Evolutionary conservation across 1,140 invertebrate genomes (phyloP), one percentile per base, ranked within the genome.

Genomic region (Brachionus asplanchnoidis): DNA sequence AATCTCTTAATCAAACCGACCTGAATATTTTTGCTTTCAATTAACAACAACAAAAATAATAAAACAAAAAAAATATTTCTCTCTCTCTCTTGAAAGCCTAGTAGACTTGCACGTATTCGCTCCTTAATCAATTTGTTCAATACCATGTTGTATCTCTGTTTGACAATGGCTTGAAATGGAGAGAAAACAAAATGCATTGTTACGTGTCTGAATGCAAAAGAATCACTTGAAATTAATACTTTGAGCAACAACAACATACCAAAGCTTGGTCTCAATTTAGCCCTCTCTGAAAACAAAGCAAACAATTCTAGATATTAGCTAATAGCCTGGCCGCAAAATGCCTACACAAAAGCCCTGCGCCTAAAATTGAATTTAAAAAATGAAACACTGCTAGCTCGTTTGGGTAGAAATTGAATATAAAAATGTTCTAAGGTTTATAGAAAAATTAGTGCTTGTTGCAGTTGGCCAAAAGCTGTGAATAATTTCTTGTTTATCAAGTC

Each of bases 1-100:
- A 77, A 77, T 77, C 73, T 77, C 73, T 77, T 77, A 77, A 77
- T 77, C 73, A 77, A 77, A 77, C 73, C 73, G 73, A 77, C 73
- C 73, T 77, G 73, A 77, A 77, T 77, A 50, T 77, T 77, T 75
- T 77, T 77, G 20, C 20, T 75, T 42, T 75, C 46, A 70, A 70
- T 36, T 70, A 28, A 32, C 17, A 23, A 75, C 20, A 75, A 75
- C 7, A 28, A 28, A 0, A 75, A 75, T 20, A 26, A 77, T 4
- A 73, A 40, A 40, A 11, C 5, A 9, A 14, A 17, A 44, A 42
- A 46, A 44, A 75, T 23, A 75, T 42, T 42, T 75, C 73, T 77
- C 40, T 8, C 8, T 42, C 1, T 42, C 4, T 42, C n/a, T 75
- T 17, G 9, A 28, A 36, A 14, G 23, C 42, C 42, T 75, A 42